Percentiles rank a stretch among this genome's conserved stretches.
Conservation (phyloP, 2,888 invertebrate species). For the Leptinotarsa tumamoca region DNA sequence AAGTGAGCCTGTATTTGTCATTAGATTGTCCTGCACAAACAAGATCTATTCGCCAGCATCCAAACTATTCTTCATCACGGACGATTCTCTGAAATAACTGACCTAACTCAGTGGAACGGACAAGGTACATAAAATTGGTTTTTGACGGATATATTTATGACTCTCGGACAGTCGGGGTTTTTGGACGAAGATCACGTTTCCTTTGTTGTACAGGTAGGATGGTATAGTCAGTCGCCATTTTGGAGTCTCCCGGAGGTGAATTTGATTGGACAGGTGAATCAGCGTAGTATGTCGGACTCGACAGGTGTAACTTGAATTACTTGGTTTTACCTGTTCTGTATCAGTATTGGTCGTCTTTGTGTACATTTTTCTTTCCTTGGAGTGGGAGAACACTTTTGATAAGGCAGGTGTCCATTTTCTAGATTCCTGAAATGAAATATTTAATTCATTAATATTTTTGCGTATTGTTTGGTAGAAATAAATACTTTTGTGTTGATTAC, state of each 20-base stretch:
- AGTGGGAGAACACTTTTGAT: background rate
- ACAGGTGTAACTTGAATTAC: slow-evolving; percentile 3
- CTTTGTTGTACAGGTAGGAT: slow-evolving; percentile 17
- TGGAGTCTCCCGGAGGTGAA: background rate
- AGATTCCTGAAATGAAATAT: background rate
- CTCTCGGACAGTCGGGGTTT: background rate
- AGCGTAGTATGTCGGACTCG: background rate
- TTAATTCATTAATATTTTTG: no score
- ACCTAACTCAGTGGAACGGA: slow-evolving; percentile 6
- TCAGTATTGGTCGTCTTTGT: slow-evolving; percentile 6
- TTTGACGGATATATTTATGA: slow-evolving; percentile 13
- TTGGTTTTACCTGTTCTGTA: slow-evolving; percentile 8
- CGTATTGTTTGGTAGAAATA: no score
- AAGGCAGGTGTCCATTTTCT: background rate
- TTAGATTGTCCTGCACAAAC: slow-evolving; percentile 47
- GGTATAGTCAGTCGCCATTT: background rate
- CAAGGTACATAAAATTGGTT: slow-evolving; percentile 4
- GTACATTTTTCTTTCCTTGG: background rate
- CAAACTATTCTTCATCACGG: slow-evolving; percentile 26
- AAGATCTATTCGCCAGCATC: slow-evolving; percentile 38
- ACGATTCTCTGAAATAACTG: slow-evolving; percentile 16
- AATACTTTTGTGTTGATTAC: no score
- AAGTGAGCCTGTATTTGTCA: slow-evolving; percentile 51
- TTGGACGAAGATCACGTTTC: slow-evolving; percentile 2
- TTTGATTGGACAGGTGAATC: slow-evolving; percentile 28